These are phyloP conservation scores for Ctenopoma kingsleyae DNA, from an alignment of 2,797 vertebrate species.

Conservation along the genomic window DNA sequence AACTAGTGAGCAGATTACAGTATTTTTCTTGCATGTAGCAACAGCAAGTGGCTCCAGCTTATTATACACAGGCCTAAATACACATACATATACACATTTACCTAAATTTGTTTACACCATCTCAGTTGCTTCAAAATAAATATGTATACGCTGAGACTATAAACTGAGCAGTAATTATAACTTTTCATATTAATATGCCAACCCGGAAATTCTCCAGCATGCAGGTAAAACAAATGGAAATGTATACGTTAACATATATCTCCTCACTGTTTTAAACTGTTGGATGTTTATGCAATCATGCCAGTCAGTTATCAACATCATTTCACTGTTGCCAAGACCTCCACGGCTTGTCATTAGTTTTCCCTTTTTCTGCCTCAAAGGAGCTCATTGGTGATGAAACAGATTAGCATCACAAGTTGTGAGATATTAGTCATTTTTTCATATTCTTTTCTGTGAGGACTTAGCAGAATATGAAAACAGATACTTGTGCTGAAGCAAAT, in stretches of 20 bases:
- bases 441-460: conserved; percentile 15
- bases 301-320: conserved; percentile 41
- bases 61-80: too few relatives aligned
- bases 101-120: not conserved
- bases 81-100: too few relatives aligned
- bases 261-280: conserved; percentile 26
- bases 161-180: conserved; percentile 35
- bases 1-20: not conserved
- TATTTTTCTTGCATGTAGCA: not conserved
- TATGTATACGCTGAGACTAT: conserved; percentile 28
- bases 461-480: conserved; percentile 29
- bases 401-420: conserved; percentile 42
- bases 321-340: conserved; percentile 22
- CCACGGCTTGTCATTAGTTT: conserved; percentile 24
- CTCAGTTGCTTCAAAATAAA: conserved; percentile 37
- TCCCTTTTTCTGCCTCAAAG: conserved; percentile 19
- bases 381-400: conserved; percentile 34
- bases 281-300: conserved; percentile 9
- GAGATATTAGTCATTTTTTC: conserved; percentile 42
- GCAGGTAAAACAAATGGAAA: conserved; percentile 38
- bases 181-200: conserved; percentile 40
- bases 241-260: not conserved
- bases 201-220: not conserved
- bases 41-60: not conserved
- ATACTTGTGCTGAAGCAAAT: conserved; percentile 33